Evolutionary conservation across 1,140 invertebrate species (phyloP).

Genomic region (Diachasmimorpha longicaudata): DNA sequence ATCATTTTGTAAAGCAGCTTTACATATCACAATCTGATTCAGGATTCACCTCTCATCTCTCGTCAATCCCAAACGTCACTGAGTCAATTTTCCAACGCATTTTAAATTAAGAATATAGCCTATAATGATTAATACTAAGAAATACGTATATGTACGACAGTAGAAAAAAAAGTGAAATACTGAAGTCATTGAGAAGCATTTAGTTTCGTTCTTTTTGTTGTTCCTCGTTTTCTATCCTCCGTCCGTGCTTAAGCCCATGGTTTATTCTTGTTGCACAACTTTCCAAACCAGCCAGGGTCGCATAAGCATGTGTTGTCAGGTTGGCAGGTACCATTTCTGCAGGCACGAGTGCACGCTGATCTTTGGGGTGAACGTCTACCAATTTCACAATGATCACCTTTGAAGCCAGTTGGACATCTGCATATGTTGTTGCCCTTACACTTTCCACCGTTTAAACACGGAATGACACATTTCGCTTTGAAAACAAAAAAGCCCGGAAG

Average conservation of each 20-base stretch:
- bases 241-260: slow-evolving; percentile 52
- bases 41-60: slow-evolving; percentile 37
- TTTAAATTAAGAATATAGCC: background rate
- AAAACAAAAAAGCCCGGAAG: slow-evolving; percentile 38
- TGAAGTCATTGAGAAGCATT: background rate
- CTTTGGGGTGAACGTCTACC: slow-evolving; percentile 70
- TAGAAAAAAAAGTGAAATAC: background rate
- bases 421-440: slow-evolving; percentile 87
- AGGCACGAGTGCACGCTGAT: slow-evolving; percentile 73
- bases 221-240: background rate
- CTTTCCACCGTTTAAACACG: slow-evolving; percentile 83
- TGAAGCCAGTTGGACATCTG: slow-evolving; percentile 77
- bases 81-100: background rate
- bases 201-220: background rate
- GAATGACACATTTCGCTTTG: slow-evolving; percentile 86
- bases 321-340: slow-evolving; percentile 75
- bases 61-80: background rate
- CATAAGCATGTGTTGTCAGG: slow-evolving; percentile 74
- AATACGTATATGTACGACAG: background rate
- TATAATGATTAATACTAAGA: background rate
- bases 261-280: slow-evolving; percentile 72
- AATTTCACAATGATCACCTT: slow-evolving; percentile 87
- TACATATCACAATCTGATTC: slow-evolving; percentile 62
- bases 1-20: slow-evolving; percentile 58
- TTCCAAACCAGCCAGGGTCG: slow-evolving; percentile 75